phyloP scores from a whole-genome alignment of 2,888 invertebrate genomes.

The Drosophila buzzatii region DNA sequence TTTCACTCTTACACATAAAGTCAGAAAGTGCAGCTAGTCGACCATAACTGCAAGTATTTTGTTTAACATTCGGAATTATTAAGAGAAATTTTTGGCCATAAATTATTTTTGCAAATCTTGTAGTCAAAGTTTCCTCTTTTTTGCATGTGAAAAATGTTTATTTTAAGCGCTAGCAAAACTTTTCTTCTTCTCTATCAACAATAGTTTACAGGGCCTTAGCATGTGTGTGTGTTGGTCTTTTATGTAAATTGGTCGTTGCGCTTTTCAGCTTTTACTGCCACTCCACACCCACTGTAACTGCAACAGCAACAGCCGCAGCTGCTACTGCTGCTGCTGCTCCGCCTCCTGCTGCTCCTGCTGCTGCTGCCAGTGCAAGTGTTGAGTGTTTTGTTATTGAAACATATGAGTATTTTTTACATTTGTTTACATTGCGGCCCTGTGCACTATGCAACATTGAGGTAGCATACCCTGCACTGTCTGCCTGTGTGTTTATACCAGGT shows the following conservation, averaged over 20 bases:
- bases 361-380: conserved; percentile 52
- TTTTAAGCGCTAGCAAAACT: conserved; percentile 51
- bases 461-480: conserved; percentile 20
- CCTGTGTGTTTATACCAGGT: neutral
- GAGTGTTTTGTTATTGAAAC: conserved; percentile 81
- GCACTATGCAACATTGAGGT: conserved; percentile 30
- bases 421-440: conserved; percentile 42
- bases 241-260: conserved; percentile 77
- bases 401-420: conserved; percentile 66
- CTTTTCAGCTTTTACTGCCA: conserved; percentile 51
- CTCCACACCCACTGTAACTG: neutral
- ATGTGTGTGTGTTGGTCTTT: conserved; percentile 19
- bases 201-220: conserved; percentile 30
- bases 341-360: neutral
- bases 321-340: neutral
- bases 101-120: conserved; percentile 71
- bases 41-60: conserved; percentile 24
- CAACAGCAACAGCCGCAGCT: neutral
- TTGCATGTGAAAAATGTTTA: conserved; percentile 29
- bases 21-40: conserved; percentile 27
- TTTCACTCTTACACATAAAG: conserved; percentile 9
- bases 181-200: conserved; percentile 25
- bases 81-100: conserved; percentile 47
- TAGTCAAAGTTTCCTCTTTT: conserved; percentile 37
- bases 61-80: conserved; percentile 47